A percentile compares a stretch with the other conserved stretches of the same genome.
Conservation (phyloP, 2,113 vertebrate genomes). For the Mormyrus iriodes region DNA sequence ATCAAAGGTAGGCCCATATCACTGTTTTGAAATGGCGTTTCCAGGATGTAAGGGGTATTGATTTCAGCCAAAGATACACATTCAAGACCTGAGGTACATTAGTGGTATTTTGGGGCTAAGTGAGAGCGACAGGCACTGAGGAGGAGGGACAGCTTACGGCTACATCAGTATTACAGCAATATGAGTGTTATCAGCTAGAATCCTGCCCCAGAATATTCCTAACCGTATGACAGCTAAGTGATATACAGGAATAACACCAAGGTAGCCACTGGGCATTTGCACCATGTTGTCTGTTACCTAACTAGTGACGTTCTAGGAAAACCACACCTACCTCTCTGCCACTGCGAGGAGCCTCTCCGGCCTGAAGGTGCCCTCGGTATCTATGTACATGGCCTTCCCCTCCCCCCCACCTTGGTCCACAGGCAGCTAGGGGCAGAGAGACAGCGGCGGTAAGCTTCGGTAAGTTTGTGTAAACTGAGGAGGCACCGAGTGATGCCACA, state of each 20-base stretch:
- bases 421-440: conserved; percentile 67
- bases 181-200: neutral
- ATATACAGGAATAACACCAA: neutral
- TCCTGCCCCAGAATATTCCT: neutral
- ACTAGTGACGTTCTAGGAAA: neutral
- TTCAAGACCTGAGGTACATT: neutral
- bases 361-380: conserved; percentile 92
- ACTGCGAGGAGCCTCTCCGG: conserved; percentile 91
- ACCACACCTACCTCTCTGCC: conserved; percentile 78
- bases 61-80: neutral
- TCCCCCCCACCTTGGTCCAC: conserved; percentile 91
- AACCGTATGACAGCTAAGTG: neutral
- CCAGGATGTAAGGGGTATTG: neutral
- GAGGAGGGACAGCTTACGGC: neutral
- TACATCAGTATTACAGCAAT: neutral
- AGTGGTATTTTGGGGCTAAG: neutral
- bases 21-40: neutral
- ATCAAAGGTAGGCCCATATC: neutral
- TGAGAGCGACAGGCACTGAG: neutral
- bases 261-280: neutral
- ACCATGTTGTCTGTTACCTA: neutral
- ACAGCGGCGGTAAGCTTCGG: neutral
- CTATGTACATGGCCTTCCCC: conserved; percentile 98
- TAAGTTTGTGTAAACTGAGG: neutral
- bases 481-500: too few relatives aligned